Percentiles rank a stretch among this genome's conserved stretches.
phyloP scores from a whole-genome alignment of 2,797 vertebrate species.

The Parauchenoglanis punctatus region DNA sequence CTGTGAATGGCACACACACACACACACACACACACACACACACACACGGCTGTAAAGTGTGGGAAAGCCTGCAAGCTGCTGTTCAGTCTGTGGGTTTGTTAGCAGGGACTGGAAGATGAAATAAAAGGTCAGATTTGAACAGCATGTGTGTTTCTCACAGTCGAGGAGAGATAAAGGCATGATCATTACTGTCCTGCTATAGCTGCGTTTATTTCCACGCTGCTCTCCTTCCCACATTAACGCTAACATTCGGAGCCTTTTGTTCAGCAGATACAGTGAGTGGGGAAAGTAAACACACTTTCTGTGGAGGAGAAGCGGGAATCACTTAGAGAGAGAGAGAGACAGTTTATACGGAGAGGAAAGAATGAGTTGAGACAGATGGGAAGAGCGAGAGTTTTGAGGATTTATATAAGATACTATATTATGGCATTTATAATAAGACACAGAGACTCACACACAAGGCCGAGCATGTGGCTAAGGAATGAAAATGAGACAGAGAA shows the following conservation, averaged over 20 bases:
- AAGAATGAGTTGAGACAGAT: background rate
- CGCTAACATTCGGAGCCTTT: background rate
- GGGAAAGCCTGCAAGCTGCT: background rate
- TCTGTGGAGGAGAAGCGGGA: constrained; percentile 4
- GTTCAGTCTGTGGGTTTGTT: constrained; percentile 42
- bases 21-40: no score
- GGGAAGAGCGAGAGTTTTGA: background rate
- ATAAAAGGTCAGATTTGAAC: constrained; percentile 70
- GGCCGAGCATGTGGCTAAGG: background rate
- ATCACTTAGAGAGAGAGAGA: constrained; percentile 53
- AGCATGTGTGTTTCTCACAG: constrained; percentile 76
- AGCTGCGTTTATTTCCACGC: constrained; percentile 66
- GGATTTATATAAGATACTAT: background rate
- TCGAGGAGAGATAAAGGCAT: constrained; percentile 53
- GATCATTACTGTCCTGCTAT: constrained; percentile 69
- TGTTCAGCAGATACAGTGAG: constrained; percentile 21
- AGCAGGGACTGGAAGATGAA: constrained; percentile 19
- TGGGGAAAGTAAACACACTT: constrained; percentile 27
- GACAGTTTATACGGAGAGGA: background rate
- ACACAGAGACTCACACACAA: background rate
- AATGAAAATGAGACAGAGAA: constrained; percentile 34
- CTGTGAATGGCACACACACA: no score
- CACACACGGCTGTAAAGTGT: background rate
- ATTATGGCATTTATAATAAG: background rate
- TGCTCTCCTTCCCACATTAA: constrained; percentile 21